These are phyloP conservation scores for Geophilus truncorum DNA, from an alignment of 2,888 invertebrate species.

Conservation along the genomic window DNA sequence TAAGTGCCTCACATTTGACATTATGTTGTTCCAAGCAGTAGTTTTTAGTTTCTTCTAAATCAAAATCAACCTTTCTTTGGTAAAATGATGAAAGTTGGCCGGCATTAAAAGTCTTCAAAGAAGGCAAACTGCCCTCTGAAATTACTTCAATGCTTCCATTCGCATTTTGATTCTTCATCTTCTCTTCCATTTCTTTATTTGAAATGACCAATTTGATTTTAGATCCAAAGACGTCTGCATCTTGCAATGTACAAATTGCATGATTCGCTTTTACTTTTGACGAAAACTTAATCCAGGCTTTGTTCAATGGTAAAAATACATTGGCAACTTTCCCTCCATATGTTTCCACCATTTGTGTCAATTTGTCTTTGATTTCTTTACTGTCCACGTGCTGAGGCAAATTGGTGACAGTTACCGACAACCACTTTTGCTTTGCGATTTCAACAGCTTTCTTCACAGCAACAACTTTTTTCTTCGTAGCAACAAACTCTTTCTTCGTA, in stretches of 20 bases:
- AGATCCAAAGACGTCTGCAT: background rate
- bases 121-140: background rate
- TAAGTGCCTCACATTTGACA: background rate
- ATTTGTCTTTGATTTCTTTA: background rate
- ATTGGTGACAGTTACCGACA: no score
- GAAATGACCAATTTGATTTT: background rate
- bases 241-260: background rate
- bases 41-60: background rate
- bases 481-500: no score
- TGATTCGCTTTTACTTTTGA: background rate
- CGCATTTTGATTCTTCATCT: background rate
- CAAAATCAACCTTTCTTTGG: background rate
- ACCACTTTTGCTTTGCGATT: no score
- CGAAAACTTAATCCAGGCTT: no score
- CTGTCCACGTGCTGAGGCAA: background rate
- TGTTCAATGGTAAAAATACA: background rate
- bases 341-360: background rate
- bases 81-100: background rate
- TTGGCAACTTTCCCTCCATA: background rate
- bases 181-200: background rate
- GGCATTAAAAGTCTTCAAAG: background rate
- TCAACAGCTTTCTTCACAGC: no score
- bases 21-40: background rate
- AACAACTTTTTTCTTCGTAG: no score
- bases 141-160: background rate